phyloP scores from a whole-genome alignment of 2,888 invertebrate species.

The Lasius fuliginosus region DNA sequence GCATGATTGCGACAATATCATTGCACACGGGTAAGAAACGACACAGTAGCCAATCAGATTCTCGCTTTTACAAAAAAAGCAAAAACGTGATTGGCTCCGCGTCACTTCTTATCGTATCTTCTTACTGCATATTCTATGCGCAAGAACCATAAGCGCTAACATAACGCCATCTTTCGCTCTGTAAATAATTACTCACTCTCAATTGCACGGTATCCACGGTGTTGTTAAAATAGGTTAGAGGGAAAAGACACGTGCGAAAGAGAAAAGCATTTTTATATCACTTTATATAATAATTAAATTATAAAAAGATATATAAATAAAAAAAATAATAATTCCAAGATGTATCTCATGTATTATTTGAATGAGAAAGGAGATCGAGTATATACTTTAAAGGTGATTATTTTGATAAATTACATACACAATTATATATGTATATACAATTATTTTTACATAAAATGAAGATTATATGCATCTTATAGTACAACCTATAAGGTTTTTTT shows the following conservation, averaged over 20 bases:
- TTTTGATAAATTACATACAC: background rate
- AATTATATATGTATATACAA: background rate
- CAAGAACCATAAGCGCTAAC: background rate
- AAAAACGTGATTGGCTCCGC: background rate
- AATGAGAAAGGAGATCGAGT: slow-evolving; percentile 93
- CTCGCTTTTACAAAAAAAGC: background rate
- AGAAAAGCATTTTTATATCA: background rate
- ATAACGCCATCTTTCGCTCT: background rate
- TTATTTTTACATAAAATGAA: background rate
- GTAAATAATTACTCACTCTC: background rate
- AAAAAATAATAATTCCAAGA: slow-evolving; percentile 84
- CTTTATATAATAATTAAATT: background rate
- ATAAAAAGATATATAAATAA: background rate
- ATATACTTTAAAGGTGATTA: slow-evolving; percentile 93
- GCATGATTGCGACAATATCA: background rate
- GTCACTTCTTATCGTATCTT: background rate
- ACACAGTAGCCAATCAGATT: background rate
- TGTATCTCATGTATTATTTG: slow-evolving; percentile 93
- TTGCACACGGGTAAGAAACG: background rate
- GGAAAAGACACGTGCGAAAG: background rate
- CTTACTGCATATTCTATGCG: background rate
- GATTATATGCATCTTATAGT: background rate
- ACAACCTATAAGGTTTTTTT: background rate
- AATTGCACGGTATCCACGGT: background rate
- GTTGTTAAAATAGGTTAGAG: background rate